phyloP scores from a whole-genome alignment of 2,888 invertebrate genomes.

The Cactoblastis cactorum region DNA sequence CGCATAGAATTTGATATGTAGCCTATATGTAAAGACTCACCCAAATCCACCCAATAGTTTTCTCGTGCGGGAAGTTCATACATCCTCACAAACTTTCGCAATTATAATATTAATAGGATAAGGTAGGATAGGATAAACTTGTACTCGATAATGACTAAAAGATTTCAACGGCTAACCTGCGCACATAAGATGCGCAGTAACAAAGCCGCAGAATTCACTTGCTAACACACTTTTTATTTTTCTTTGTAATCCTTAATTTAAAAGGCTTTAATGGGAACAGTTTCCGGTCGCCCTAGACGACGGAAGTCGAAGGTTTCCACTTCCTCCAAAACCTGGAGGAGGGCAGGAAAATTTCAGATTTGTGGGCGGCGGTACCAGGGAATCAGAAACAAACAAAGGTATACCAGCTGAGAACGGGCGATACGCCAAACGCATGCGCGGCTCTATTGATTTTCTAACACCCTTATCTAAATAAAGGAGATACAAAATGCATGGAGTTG shows the following conservation, averaged over 20 bases:
- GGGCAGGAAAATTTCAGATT: conserved; percentile 73
- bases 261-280: conserved; percentile 19
- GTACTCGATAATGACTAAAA: too few species aligned
- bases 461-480: conserved; percentile 8
- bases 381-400: conserved; percentile 35
- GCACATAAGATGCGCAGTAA: conserved; percentile 49
- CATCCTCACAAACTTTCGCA: too few species aligned
- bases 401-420: conserved; percentile 12
- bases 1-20: too few species aligned
- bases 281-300: conserved; percentile 55
- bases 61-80: too few species aligned
- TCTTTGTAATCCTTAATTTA: neutral
- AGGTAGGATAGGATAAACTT: too few species aligned
- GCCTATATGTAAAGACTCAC: too few species aligned
- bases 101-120: too few species aligned
- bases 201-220: conserved; percentile 3
- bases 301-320: conserved; percentile 55
- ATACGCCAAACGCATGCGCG: conserved; percentile 50
- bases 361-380: conserved; percentile 73
- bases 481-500: conserved; percentile 1
- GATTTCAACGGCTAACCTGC: conserved; percentile 33
- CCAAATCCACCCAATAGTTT: too few species aligned
- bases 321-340: conserved; percentile 61
- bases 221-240: neutral
- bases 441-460: conserved; percentile 42